A percentile compares a stretch with the other conserved stretches of the same genome.
These are phyloP conservation scores for Elanoides forficatus DNA, from an alignment of 2,113 vertebrate species.

Conservation along the genomic window DNA sequence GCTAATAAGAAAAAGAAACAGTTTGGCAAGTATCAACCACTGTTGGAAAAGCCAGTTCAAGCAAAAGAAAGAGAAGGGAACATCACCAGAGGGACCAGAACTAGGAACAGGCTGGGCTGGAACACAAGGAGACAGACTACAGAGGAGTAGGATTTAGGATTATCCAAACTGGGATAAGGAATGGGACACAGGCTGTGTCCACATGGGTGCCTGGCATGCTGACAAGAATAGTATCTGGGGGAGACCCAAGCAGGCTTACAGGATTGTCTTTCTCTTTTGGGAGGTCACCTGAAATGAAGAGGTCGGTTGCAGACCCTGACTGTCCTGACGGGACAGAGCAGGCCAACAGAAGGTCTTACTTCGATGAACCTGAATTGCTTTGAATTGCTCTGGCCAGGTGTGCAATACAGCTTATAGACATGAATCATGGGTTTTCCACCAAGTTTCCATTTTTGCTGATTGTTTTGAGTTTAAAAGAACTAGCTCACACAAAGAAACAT, in stretches of 20 bases:
- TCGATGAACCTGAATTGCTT: neutral
- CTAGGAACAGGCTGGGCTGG: neutral
- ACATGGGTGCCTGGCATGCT: neutral
- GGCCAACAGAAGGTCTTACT: neutral
- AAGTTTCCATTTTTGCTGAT: neutral
- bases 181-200: neutral
- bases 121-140: neutral
- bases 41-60: neutral
- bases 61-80: neutral
- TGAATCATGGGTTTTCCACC: neutral
- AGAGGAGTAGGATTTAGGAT: neutral
- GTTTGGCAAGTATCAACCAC: neutral
- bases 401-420: neutral
- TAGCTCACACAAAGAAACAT: neutral
- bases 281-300: neutral
- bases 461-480: neutral
- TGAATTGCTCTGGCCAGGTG: neutral
- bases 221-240: neutral
- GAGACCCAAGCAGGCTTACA: neutral
- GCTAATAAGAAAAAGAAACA: neutral
- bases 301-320: neutral
- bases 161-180: neutral
- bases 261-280: neutral
- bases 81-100: neutral
- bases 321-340: neutral